Evolutionary conservation across 1,140 invertebrate genomes (phyloP).

Genomic region (Lepidotrigona ventralis): DNA sequence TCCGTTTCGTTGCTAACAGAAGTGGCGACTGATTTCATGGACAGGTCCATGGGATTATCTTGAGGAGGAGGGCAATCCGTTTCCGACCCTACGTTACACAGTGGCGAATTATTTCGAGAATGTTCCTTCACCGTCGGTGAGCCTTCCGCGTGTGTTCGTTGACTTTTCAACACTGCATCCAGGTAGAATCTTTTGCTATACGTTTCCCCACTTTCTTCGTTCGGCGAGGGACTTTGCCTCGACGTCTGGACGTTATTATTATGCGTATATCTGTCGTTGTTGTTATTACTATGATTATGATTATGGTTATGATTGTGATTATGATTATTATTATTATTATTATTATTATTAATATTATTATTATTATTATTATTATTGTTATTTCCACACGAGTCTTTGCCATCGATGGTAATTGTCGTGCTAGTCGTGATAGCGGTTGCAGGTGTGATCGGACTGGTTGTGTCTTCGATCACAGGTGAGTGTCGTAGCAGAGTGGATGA

Average conservation of each 20-base stretch:
- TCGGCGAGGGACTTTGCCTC: slow-evolving; percentile 28
- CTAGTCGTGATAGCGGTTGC: slow-evolving; percentile 62
- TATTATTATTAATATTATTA: slow-evolving; percentile 11
- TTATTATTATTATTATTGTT: neutral
- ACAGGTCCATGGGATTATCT: slow-evolving; percentile 78
- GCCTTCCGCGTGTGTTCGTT: slow-evolving; percentile 77
- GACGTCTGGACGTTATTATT: slow-evolving; percentile 68
- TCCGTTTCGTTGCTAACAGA: slow-evolving; percentile 75
- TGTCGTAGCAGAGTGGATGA: slow-evolving; percentile 38
- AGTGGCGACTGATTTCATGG: slow-evolving; percentile 82
- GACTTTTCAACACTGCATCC: slow-evolving; percentile 86
- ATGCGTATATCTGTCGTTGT: slow-evolving; percentile 82
- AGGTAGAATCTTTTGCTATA: slow-evolving; percentile 86
- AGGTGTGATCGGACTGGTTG: slow-evolving; percentile 20
- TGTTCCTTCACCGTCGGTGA: slow-evolving; percentile 55
- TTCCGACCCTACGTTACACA: slow-evolving; percentile 45
- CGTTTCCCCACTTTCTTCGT: slow-evolving; percentile 76
- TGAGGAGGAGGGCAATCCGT: slow-evolving; percentile 58
- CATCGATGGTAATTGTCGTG: slow-evolving; percentile 47
- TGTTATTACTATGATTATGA: slow-evolving; percentile 73
- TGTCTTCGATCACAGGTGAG: slow-evolving; percentile 41
- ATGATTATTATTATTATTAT: slow-evolving; percentile 82
- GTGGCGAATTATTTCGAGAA: slow-evolving; percentile 67
- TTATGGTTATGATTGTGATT: slow-evolving; percentile 70
- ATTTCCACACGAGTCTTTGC: slow-evolving; percentile 43